A percentile compares a stretch with the other conserved stretches of the same genome.
These are phyloP conservation scores for Caenorhabditis uteleia DNA, from an alignment of 2,888 invertebrate species.

Conservation along the genomic window DNA sequence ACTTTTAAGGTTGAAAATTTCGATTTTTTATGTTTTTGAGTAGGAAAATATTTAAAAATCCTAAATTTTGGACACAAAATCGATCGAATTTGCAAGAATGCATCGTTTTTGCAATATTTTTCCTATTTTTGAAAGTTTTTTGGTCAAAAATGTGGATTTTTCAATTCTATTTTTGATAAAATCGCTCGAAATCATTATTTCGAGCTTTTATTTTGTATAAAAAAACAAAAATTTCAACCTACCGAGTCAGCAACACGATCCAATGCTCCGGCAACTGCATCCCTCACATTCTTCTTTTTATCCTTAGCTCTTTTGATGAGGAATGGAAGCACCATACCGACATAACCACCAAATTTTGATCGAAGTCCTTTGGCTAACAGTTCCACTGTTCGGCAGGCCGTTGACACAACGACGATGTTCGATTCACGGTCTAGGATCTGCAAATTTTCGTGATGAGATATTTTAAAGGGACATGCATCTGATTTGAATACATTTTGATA, in stretches of 20 bases:
- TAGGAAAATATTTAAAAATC: too few relatives aligned
- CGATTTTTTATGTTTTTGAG: too few relatives aligned
- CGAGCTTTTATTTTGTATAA: not conserved
- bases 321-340: slow-evolving; percentile 74
- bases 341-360: slow-evolving; percentile 85
- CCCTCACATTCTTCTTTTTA: slow-evolving; percentile 88
- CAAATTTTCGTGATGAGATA: too few relatives aligned
- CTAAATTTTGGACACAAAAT: too few relatives aligned
- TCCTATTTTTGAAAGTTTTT: too few relatives aligned
- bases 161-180: too few relatives aligned
- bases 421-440: slow-evolving; percentile 89
- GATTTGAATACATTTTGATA: too few relatives aligned
- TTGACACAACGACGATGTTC: slow-evolving; percentile 88
- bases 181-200: too few relatives aligned
- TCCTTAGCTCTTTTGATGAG: slow-evolving; percentile 95
- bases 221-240: slow-evolving; percentile 57
- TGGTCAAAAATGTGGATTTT: not conserved
- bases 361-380: slow-evolving; percentile 85
- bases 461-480: too few relatives aligned
- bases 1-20: too few relatives aligned
- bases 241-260: slow-evolving; percentile 86
- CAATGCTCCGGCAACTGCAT: slow-evolving; percentile 84
- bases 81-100: not conserved
- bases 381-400: slow-evolving; percentile 83
- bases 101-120: too few relatives aligned